phyloP scores from a whole-genome alignment of 2,888 invertebrate species.

The Polyploca ridens region DNA sequence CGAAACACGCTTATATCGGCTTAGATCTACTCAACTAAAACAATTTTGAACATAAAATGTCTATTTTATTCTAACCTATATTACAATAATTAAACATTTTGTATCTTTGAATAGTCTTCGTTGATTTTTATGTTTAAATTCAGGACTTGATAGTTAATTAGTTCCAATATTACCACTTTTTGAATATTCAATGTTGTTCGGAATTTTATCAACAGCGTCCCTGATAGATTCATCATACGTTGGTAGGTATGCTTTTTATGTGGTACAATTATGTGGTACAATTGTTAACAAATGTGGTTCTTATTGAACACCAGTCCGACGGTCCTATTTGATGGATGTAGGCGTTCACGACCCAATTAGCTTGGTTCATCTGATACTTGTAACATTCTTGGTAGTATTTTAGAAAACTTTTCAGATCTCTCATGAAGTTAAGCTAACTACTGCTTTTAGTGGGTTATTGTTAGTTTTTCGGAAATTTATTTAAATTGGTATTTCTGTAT shows the following conservation, averaged over 20 bases:
- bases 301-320: slow-evolving; percentile 35
- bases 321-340: slow-evolving; percentile 38
- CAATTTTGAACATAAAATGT: background rate
- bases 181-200: slow-evolving; percentile 16
- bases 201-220: slow-evolving; percentile 30
- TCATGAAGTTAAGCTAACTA: background rate
- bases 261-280: slow-evolving; percentile 44
- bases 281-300: slow-evolving; percentile 45
- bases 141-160: background rate
- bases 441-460: no score
- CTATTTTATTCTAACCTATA: background rate
- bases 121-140: background rate
- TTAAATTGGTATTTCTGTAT: no score
- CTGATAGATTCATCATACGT: slow-evolving; percentile 38
- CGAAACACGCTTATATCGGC: background rate
- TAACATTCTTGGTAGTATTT: background rate
- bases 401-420: background rate
- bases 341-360: slow-evolving; percentile 35
- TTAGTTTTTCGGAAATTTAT: no score
- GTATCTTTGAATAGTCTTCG: background rate
- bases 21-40: background rate
- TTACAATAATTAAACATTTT: background rate
- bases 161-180: background rate
- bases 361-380: slow-evolving; percentile 30
- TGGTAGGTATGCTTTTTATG: slow-evolving; percentile 33